Base-by-base conservation (phyloP, 2,113 vertebrate species). In the Brevimyrus niger region DNA sequence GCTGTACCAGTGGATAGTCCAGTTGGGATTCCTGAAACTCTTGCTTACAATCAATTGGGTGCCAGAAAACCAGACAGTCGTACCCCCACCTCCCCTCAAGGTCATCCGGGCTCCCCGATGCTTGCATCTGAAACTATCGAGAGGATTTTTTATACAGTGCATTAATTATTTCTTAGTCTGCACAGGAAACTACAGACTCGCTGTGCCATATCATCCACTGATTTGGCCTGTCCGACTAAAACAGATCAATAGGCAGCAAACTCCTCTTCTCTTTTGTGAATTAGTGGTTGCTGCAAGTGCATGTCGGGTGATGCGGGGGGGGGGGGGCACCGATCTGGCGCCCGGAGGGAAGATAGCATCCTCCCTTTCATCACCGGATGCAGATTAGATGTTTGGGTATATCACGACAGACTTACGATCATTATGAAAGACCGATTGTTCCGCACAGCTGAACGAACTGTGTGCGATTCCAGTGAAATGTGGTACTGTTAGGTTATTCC, bases 11-110 rank as follows among this genome's bases (percentile, higher is more conserved):
- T 84, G 88, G 88, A 89, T 89, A 89, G 76, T 84, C 88, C 88
- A 84, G 51, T 53, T 89, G 88, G 88, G 88, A 89, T 89, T 89
- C 51, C 80, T 83, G 13, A 44, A 61, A 44, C 88, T 89, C 88
- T 89, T 89, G 73, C 88, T 89, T 89, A 84, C 88, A 89, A 89
- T 89, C 88, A 84, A 89, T 89, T 13, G 88, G 80, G 88, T 19
- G 35, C 53, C 82, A 44, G 88, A 58, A 80, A 44, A 38, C 48
- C 88, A 84, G 73, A 84, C 27, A 17, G 35, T 21, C 35, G 46
- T 42, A 38, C 10, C 31, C 13, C 31, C 44, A n/a, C 19, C 76
- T 3, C 15, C 47, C n/a, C 42, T 10, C 76, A 89, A 89, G 76
- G 88, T 89, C 76, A 89, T 42, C 23, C 13, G 31, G 11, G 15